Conservation (phyloP, 2,797 vertebrate genomes). For the Cichlasoma orientale region DNA sequence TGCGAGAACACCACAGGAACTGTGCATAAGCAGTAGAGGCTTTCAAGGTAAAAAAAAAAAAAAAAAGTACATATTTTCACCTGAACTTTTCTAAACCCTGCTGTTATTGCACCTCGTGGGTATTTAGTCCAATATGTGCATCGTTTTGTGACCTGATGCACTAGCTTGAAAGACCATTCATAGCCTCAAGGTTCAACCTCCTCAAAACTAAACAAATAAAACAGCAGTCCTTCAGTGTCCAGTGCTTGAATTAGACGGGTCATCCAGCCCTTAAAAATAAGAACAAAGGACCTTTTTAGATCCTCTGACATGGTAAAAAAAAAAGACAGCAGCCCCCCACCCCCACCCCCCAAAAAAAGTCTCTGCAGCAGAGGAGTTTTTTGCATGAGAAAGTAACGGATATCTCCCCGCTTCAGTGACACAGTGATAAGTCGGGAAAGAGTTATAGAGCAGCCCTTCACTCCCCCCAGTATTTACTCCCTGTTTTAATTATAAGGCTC, state of each 20-base stretch:
- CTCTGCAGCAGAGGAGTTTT: conserved; percentile 54
- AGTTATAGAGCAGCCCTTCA: conserved; percentile 80
- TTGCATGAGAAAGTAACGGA: conserved; percentile 76
- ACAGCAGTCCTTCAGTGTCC: conserved; percentile 16
- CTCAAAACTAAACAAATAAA: neutral
- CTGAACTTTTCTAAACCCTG: neutral
- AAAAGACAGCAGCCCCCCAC: conserved; percentile 7
- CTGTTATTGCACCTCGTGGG: neutral
- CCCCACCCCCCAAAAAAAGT: conserved; percentile 9
- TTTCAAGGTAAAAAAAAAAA: neutral
- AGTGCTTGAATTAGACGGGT: conserved; percentile 33
- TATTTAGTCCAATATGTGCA: neutral
- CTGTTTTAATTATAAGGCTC: conserved; percentile 87
- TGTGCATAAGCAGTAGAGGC: neutral
- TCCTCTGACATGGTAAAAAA: conserved; percentile 26
- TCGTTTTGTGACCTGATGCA: neutral
- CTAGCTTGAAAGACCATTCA: fast-evolving
- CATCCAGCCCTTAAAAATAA: conserved; percentile 8
- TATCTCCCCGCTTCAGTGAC: conserved; percentile 73
- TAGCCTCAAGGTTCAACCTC: conserved; percentile 34
- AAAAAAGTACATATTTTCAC: neutral
- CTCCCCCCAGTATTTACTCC: conserved; percentile 82
- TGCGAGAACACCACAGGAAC: neutral
- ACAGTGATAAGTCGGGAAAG: conserved; percentile 77
- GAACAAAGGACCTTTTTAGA: conserved; percentile 17